Percentiles rank a stretch among this genome's conserved stretches.
Evolutionary conservation across 2,888 invertebrate species (phyloP).

Genomic region (Pollenia labialis): DNA sequence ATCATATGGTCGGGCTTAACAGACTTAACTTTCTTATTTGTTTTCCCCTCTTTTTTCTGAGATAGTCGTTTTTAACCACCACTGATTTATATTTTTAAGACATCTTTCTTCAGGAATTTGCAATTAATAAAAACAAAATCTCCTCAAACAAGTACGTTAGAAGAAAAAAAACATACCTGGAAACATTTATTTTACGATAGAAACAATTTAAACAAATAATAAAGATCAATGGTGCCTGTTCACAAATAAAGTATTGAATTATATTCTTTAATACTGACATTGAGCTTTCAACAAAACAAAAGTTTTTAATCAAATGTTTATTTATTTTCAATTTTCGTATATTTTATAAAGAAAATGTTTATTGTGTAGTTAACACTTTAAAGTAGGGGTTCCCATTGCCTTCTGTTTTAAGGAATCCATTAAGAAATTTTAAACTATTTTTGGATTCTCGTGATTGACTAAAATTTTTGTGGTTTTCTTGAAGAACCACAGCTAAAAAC

Average conservation of each 20-base stretch:
- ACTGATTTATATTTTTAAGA: background rate
- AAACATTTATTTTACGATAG: background rate
- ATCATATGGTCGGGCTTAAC: too few species aligned
- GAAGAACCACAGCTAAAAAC: too few species aligned
- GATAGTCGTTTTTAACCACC: too few species aligned
- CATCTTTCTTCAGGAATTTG: background rate
- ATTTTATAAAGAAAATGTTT: background rate
- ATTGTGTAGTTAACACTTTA: constrained; percentile 41
- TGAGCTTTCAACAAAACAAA: background rate
- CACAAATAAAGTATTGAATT: constrained; percentile 5
- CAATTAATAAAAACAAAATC: background rate
- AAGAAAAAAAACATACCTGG: background rate
- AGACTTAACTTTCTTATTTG: too few species aligned
- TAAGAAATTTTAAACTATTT: too few species aligned
- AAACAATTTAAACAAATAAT: constrained; percentile 4
- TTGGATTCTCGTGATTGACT: too few species aligned
- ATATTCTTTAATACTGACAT: background rate
- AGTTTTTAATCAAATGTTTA: constrained; percentile 42
- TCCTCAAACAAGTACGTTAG: background rate
- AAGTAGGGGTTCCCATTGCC: background rate
- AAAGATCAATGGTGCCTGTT: background rate
- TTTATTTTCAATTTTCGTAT: constrained; percentile 25
- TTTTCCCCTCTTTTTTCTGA: too few species aligned
- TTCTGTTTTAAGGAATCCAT: too few species aligned
- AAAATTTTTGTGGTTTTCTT: too few species aligned